Base-by-base conservation (phyloP, 2,888 invertebrate genomes). In the Sminthurinus aureus region DNA sequence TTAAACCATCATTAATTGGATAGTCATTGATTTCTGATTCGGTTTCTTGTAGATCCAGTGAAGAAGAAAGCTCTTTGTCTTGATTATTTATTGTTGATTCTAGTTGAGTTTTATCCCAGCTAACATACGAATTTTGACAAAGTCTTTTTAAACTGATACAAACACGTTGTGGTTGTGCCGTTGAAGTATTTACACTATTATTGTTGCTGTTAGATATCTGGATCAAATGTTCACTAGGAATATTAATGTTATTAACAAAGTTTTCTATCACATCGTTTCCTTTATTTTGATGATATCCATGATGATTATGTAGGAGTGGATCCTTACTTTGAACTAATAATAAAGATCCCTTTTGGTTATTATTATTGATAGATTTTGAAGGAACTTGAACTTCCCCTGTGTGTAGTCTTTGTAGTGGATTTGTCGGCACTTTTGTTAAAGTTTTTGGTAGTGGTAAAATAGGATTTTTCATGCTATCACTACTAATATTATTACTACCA, bases 81-180 rank as follows among this genome's bases (percentile, higher is more conserved):
- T 83, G 82, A 64, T 78, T 83, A 51, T 82, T n/a, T n/a, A n/a
- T 71, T 26, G 84, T 78, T 71, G 71, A 67, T 8, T n/a, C 15
- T 20, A 13, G 12, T 18, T 67, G 67, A 81, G 9, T 52, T 52
- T 52, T 58, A 86, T 91, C 91, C 87, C 91, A 91, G 85, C 91
- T 89, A 83, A 93, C 93, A 90, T 93, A 94, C 8, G 94, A 94
- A 90, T 94, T 93, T 86, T 93, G 93, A 90, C 94, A 94, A 88
- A 95, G 91, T 89, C 94, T 92, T 90, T 94, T 93, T 89, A 95
- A 91, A 89, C 94, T 95, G 89, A 95, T 94, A 74, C 94, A 94
- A 83, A 95, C 90, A 90, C 95, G 95, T 88, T 94, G 94, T 85
- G 83, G 86, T 69, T n/a, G n/a, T 51, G 77, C 82, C 15, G 50